These are phyloP conservation scores for Pachycephus smyrnensis DNA, from an alignment of 2,888 invertebrate genomes.

Conservation along the genomic window DNA sequence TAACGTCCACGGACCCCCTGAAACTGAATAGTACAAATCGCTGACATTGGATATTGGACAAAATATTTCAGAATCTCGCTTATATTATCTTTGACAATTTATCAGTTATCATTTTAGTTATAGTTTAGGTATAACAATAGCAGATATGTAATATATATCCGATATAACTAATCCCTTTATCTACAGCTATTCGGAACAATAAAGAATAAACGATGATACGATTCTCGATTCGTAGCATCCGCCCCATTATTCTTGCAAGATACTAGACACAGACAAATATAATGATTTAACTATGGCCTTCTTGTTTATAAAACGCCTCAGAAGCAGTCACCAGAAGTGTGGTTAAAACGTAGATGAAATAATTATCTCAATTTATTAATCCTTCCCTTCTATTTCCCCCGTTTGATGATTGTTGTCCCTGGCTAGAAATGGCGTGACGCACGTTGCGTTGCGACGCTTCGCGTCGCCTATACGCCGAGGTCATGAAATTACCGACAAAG, in stretches of 20 bases:
- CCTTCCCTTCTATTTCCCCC: not conserved
- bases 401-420: not conserved
- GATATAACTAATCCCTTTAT: not conserved
- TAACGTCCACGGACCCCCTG: not conserved
- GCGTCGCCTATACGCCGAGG: not conserved
- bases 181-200: not conserved
- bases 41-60: not conserved
- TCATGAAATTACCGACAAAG: not conserved
- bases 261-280: not conserved
- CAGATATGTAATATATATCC: not conserved
- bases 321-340: not conserved
- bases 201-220: not conserved
- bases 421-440: not conserved
- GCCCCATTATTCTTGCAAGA: not conserved
- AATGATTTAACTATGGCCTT: not conserved
- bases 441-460: not conserved
- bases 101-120: too few species aligned
- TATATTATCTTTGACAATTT: not conserved
- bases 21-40: not conserved
- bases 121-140: too few species aligned
- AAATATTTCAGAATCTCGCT: not conserved
- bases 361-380: not conserved
- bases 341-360: not conserved
- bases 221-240: too few species aligned
- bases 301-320: not conserved